A percentile compares a stretch with the other conserved stretches of the same genome.
Evolutionary conservation across 2,888 invertebrate species (phyloP).

Genomic region (Caenorhabditis drosophilae): DNA sequence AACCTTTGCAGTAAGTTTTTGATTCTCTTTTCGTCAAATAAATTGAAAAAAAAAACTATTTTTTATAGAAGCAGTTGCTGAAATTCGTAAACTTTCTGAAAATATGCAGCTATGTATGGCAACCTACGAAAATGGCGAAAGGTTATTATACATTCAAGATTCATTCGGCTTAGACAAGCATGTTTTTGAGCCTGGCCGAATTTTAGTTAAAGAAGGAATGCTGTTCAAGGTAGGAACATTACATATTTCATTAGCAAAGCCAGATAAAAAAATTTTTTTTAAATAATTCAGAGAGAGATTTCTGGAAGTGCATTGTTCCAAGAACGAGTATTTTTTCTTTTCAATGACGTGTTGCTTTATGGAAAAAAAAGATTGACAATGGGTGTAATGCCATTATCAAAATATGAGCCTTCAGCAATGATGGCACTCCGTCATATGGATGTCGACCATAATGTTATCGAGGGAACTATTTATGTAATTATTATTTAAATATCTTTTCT

Average conservation of each 20-base stretch:
- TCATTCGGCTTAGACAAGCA: slow-evolving; percentile 24
- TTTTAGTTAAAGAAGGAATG: slow-evolving; percentile 38
- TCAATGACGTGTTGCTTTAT: slow-evolving; percentile 46
- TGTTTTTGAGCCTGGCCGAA: slow-evolving; percentile 42
- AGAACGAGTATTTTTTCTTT: slow-evolving; percentile 41
- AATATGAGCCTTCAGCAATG: slow-evolving; percentile 39
- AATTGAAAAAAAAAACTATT: background rate
- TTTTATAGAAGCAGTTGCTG: slow-evolving; percentile 27
- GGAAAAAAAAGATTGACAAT: slow-evolving; percentile 36
- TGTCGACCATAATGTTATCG: slow-evolving; percentile 25
- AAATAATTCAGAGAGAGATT: slow-evolving; percentile 25
- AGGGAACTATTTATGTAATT: slow-evolving; percentile 36
- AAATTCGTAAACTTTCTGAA: slow-evolving; percentile 34
- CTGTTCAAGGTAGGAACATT: slow-evolving; percentile 12
- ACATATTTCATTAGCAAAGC: background rate
- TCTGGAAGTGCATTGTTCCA: slow-evolving; percentile 32
- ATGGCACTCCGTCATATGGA: slow-evolving; percentile 32
- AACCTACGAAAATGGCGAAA: slow-evolving; percentile 40
- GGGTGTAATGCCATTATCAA: slow-evolving; percentile 20
- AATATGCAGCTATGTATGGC: slow-evolving; percentile 44
- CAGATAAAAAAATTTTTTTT: background rate
- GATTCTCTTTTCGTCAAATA: background rate
- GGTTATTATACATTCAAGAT: slow-evolving; percentile 35
- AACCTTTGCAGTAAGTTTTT: slow-evolving; percentile 23
- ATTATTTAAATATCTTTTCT: too few species aligned